phyloP scores from a whole-genome alignment of 2,797 vertebrate species.

The Balearica regulorum region DNA sequence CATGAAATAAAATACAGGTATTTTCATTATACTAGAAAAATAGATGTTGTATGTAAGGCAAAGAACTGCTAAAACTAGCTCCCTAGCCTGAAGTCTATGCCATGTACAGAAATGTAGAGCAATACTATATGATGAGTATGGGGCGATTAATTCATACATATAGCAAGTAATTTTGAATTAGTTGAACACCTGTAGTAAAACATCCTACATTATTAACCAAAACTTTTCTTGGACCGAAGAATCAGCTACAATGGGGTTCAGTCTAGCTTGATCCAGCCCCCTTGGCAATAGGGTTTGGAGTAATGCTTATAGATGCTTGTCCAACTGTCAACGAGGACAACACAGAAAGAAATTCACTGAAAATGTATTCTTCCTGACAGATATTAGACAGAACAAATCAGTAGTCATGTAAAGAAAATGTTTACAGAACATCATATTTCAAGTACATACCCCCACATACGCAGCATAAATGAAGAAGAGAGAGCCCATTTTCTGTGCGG shows the following conservation, averaged over 20 bases:
- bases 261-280: not conserved
- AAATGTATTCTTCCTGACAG: not conserved
- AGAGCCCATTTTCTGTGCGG: slow-evolving; percentile 88
- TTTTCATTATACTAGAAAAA: not conserved
- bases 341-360: not conserved
- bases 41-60: not conserved
- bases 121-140: not conserved
- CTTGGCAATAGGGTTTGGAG: not conserved
- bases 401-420: not conserved
- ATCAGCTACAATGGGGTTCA: accelerated
- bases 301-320: not conserved
- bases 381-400: not conserved
- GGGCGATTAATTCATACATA: not conserved
- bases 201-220: not conserved
- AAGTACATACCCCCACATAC: slow-evolving; percentile 84
- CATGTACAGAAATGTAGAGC: not conserved
- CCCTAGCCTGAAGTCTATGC: not conserved
- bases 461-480: slow-evolving; percentile 93
- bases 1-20: not conserved
- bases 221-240: not conserved
- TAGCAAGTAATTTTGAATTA: not conserved
- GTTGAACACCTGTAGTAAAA: not conserved
- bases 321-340: not conserved
- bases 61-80: not conserved
- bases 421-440: not conserved